Conservation (phyloP, 2,888 invertebrate genomes). For the Volucella inflata region DNA sequence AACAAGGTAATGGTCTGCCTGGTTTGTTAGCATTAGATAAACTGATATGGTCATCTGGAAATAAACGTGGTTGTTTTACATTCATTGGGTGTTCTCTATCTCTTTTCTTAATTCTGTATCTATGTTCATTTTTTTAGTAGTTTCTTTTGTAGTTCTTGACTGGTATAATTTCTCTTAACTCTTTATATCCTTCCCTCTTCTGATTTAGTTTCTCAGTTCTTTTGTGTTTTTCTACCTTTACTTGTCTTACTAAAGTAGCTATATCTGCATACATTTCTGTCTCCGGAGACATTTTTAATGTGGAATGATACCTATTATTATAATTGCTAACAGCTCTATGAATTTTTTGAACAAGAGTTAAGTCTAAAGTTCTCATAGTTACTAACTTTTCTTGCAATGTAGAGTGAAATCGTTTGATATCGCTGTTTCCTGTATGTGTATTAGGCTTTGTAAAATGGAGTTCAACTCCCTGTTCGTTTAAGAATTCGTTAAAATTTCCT, state of each 20-base stretch:
- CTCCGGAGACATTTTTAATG: slow-evolving; percentile 10
- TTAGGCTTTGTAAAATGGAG: slow-evolving; percentile 15
- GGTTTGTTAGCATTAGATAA: too few species aligned
- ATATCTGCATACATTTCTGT: slow-evolving; percentile 12
- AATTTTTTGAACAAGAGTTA: too few species aligned
- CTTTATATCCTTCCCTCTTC: not conserved
- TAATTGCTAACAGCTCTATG: slow-evolving; percentile 14
- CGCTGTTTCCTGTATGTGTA: slow-evolving; percentile 5
- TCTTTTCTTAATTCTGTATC: too few species aligned
- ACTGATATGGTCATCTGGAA: too few species aligned
- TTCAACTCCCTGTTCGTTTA: slow-evolving; percentile 2
- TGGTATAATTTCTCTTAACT: not conserved
- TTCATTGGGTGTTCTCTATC: too few species aligned
- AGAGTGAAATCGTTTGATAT: slow-evolving; percentile 5
- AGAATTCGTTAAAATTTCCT: slow-evolving; percentile 20
- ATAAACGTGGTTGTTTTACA: too few species aligned
- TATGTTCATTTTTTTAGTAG: not conserved
- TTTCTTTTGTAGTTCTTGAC: not conserved
- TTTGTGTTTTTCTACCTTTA: not conserved
- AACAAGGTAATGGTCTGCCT: too few species aligned
- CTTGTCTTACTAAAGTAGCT: too few species aligned
- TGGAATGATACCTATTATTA: slow-evolving; percentile 16
- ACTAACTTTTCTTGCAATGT: slow-evolving; percentile 11
- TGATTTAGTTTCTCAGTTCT: not conserved
- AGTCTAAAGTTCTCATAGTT: not conserved